Conservation (phyloP, 2,113 vertebrate species). For the Corvus cornix region DNA sequence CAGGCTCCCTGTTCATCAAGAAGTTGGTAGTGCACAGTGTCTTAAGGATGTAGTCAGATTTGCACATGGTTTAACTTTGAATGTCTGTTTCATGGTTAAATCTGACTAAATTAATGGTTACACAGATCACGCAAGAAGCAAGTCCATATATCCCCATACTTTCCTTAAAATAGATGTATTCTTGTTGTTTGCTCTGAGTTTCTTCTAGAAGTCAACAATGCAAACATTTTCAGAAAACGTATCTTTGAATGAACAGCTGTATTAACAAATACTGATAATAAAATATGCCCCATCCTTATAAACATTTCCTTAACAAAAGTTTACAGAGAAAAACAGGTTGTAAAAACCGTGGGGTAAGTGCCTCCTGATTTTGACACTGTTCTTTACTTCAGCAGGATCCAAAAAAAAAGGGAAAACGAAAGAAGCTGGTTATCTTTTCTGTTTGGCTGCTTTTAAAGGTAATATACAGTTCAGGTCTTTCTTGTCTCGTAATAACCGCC, state of each 20-base stretch:
- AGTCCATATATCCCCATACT: constrained; percentile 46
- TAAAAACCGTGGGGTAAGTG: constrained; percentile 52
- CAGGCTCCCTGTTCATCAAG: background rate
- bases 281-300: constrained; percentile 69
- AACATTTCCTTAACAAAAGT: constrained; percentile 72
- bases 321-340: constrained; percentile 42
- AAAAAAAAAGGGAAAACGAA: background rate
- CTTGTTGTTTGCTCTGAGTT: background rate
- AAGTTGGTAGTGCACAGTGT: background rate
- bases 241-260: constrained; percentile 44
- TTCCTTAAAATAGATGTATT: constrained; percentile 9
- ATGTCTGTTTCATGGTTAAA: background rate
- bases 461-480: constrained; percentile 88
- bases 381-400: constrained; percentile 60
- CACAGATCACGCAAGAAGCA: background rate
- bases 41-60: background rate
- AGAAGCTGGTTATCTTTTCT: constrained; percentile 73
- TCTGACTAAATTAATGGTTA: background rate
- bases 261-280: constrained; percentile 65
- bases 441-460: constrained; percentile 72
- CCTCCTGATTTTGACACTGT: constrained; percentile 43
- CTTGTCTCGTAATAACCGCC: constrained; percentile 73
- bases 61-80: background rate
- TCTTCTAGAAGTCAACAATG: constrained; percentile 46
- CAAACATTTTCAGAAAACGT: constrained; percentile 62